These are phyloP conservation scores for Diplosoma virens DNA, from an alignment of 23 tunicate species.

Conservation along the genomic window DNA sequence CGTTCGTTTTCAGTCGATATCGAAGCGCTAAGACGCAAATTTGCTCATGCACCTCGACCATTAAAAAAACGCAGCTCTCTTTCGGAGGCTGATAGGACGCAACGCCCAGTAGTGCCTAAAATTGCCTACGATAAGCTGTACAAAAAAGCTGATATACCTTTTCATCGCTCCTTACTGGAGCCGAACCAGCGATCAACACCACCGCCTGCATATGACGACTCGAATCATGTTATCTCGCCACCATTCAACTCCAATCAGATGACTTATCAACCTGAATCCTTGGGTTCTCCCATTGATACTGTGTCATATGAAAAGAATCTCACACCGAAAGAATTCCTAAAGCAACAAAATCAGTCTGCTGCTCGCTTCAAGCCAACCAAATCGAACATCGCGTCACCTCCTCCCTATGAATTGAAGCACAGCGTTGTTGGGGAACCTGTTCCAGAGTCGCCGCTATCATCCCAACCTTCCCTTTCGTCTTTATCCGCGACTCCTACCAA, in stretches of 20 bases:
- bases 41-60: conserved; percentile 90
- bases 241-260: not conserved
- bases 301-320: conserved; percentile 41
- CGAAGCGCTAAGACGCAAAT: conserved; percentile 75
- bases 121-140: conserved; percentile 69
- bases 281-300: not conserved
- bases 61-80: conserved; percentile 85
- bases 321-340: conserved; percentile 29
- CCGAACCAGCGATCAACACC: conserved; percentile 14
- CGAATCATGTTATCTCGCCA: not conserved
- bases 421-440: not conserved
- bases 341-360: not conserved
- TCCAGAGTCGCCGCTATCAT: conserved; percentile 1
- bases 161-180: conserved; percentile 47
- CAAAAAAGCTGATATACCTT: conserved; percentile 87
- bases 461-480: conserved; percentile 17
- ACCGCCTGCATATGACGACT: conserved; percentile 69
- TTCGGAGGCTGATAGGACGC: conserved; percentile 85
- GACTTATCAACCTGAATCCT: not conserved
- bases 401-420: not conserved
- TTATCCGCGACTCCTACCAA: conserved; percentile 40
- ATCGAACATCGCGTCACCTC: not conserved
- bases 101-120: conserved; percentile 74
- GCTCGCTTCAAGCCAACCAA: not conserved
- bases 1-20: conserved; percentile 53